A percentile compares a stretch with the other conserved stretches of the same genome.
phyloP scores from a whole-genome alignment of 2,113 vertebrate genomes.

The Cricetomys ansorgei region DNA sequence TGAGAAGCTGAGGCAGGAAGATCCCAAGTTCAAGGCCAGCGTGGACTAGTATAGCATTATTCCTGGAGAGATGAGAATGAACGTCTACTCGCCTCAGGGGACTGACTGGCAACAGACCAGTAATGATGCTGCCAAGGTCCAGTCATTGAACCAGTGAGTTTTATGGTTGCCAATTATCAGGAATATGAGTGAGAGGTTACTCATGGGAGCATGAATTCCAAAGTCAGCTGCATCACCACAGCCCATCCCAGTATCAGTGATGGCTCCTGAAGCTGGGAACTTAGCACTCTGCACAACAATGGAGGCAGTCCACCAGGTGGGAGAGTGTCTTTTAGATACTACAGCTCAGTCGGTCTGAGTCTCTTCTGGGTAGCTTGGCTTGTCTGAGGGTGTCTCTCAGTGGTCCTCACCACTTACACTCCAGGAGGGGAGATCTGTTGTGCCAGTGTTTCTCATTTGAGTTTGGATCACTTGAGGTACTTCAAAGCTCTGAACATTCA shows the following conservation, averaged over 20 bases:
- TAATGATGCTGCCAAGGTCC: neutral
- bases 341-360: neutral
- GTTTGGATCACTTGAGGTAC: no score
- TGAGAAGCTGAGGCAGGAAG: neutral
- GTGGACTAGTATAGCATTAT: neutral
- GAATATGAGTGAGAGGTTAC: neutral
- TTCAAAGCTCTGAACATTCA: no score
- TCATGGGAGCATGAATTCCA: neutral
- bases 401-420: neutral
- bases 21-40: neutral
- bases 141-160: neutral
- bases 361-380: neutral
- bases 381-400: neutral
- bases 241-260: neutral
- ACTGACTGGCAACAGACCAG: neutral
- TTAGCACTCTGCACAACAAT: neutral
- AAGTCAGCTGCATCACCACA: neutral
- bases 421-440: neutral
- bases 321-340: neutral
- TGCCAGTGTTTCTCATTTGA: no score
- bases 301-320: neutral
- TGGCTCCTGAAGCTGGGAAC: neutral
- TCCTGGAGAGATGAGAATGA: neutral
- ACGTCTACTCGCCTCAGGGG: neutral
- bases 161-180: neutral